Evolutionary conservation across 2,888 invertebrate species (phyloP).

Genomic region (Thumatha senex): DNA sequence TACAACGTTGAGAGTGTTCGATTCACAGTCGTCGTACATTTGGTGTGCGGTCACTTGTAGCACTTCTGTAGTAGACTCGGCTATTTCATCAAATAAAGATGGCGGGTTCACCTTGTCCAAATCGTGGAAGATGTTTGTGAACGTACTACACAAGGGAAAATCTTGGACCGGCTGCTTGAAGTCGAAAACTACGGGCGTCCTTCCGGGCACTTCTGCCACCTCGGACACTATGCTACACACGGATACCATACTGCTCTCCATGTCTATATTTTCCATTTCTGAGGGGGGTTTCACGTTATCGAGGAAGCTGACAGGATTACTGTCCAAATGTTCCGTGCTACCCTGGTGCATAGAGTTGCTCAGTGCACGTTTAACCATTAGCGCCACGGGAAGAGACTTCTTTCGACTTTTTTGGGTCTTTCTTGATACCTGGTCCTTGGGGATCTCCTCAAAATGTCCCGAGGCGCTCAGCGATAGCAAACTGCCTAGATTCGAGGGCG

Average conservation of each 20-base stretch:
- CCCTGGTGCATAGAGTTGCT: conserved; percentile 81
- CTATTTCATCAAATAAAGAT: conserved; percentile 88
- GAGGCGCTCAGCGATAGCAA: conserved; percentile 81
- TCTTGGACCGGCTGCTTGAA: conserved; percentile 82
- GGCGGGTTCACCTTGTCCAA: conserved; percentile 89
- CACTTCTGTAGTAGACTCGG: conserved; percentile 82
- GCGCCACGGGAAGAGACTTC: conserved; percentile 87
- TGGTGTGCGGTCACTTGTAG: conserved; percentile 80
- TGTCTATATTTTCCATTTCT: conserved; percentile 90
- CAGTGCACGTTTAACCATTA: conserved; percentile 88
- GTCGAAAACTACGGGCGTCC: conserved; percentile 80
- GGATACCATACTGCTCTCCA: conserved; percentile 92
- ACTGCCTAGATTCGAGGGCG: conserved; percentile 90
- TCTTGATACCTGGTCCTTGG: conserved; percentile 47
- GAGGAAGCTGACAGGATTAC: conserved; percentile 85
- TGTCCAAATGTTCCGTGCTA: conserved; percentile 86
- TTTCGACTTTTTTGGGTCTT: conserved; percentile 81
- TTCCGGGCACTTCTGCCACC: conserved; percentile 84
- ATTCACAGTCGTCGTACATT: conserved; percentile 84
- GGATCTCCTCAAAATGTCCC: conserved; percentile 76
- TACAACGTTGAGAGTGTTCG: conserved; percentile 82
- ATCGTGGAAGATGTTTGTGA: conserved; percentile 80
- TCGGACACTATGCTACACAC: conserved; percentile 93
- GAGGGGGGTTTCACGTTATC: conserved; percentile 94
- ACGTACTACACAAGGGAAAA: conserved; percentile 69